Conservation (phyloP, 2,113 vertebrate genomes). For the Clarias macrocephalus region DNA sequence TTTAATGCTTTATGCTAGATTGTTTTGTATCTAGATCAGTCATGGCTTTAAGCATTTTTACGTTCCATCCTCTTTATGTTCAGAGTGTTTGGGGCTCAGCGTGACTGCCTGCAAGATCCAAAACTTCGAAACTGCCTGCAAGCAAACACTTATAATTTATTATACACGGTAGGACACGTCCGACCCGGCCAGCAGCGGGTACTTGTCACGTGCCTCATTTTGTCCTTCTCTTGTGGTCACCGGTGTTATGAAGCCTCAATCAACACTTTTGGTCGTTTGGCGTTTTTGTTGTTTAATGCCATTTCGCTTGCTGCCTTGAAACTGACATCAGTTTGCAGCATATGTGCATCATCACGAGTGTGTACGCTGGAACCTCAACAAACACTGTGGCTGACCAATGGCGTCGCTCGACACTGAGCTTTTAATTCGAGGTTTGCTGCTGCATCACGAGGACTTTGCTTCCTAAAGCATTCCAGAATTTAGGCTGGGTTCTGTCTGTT, state of each 20-base stretch:
- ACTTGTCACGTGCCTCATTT: constrained; percentile 31
- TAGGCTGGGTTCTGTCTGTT: not conserved
- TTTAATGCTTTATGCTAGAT: not conserved
- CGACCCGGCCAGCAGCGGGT: constrained; percentile 42
- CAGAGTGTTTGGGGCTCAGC: constrained; percentile 40
- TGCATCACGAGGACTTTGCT: not conserved
- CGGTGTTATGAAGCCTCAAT: constrained; percentile 31
- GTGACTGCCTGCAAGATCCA: constrained; percentile 51
- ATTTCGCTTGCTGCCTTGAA: not conserved
- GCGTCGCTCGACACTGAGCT: constrained; percentile 1
- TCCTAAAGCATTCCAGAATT: not conserved
- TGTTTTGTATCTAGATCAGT: not conserved
- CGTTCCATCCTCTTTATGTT: constrained; percentile 38
- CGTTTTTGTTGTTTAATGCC: constrained; percentile 10
- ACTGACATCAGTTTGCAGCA: not conserved
- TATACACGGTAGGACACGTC: constrained; percentile 42
- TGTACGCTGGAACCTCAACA: constrained; percentile 17
- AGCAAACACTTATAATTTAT: constrained; percentile 57
- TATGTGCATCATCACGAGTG: not conserved
- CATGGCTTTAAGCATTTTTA: not conserved
- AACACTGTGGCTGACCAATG: constrained; percentile 13
- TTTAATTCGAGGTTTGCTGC: constrained; percentile 4
- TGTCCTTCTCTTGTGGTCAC: constrained; percentile 11
- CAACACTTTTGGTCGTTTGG: constrained; percentile 16
- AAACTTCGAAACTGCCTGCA: constrained; percentile 38